Base-by-base conservation (phyloP, 2,888 invertebrate genomes). In the Cataglyphis cursor region DNA sequence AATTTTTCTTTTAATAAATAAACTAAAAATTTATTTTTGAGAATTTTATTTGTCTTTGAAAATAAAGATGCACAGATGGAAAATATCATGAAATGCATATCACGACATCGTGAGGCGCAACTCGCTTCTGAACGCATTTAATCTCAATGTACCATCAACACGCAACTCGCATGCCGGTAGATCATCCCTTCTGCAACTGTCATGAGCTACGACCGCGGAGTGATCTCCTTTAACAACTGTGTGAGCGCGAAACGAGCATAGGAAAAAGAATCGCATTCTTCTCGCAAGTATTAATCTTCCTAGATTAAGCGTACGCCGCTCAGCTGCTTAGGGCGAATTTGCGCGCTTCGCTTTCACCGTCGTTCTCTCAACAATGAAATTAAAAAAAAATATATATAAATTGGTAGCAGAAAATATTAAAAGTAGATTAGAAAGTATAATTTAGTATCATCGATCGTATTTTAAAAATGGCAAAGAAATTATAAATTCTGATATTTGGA, bases 231-330 rank as follows among this genome's bases (percentile, higher is more conserved):
- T 72, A 80, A 80, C 78, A 80, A 80, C 72, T 70, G 72, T 59
- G 44, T 61, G 44, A 78, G 78, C 59, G 72, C 59, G 44, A 78
- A 78, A 70, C 44, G 44, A 59, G 70, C 59, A 59, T 59, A 80
- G 59, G 44, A 80, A 72, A 72, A 72, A 72, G 59, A 51, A 51
- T 24, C 59, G 21, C 72, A 59, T 80, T 61, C 72, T 80, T 72
- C 78, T 80, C 44, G 44, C 78, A 35, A 28, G 44, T 72, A 72
- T 80, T 72, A 80, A 80, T 80, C 78, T 72, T 80, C 72, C 59
- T 80, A 72, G 72, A 80, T 80, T 80, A 80, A 80, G 35, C 72
- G 24, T 18, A 31, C 38, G 24, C 59, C 24, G 54, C 38, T n/a
- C 59, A 28, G 28, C 28, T 8, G n/a, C 15, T 62, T 54, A 76